These are phyloP conservation scores for Heteronetta atricapilla DNA, from an alignment of 2,113 vertebrate genomes.

Conservation along the genomic window DNA sequence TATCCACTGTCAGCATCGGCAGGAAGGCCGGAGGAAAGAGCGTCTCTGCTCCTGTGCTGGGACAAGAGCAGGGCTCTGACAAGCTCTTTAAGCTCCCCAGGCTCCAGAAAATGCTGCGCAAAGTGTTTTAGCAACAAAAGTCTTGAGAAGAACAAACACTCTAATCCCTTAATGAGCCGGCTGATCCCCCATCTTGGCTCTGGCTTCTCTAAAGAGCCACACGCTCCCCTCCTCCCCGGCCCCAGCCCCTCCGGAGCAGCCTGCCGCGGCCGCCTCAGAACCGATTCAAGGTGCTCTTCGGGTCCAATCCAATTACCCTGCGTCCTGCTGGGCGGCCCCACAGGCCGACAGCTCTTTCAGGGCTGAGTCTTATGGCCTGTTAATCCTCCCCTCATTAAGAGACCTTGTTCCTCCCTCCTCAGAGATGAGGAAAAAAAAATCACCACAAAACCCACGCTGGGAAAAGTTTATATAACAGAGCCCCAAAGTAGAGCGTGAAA, in stretches of 20 bases:
- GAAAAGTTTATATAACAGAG: conserved; percentile 82
- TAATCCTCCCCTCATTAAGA: conserved; percentile 88
- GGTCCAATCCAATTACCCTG: conserved; percentile 91
- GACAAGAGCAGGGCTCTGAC: conserved; percentile 79
- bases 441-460: conserved; percentile 38
- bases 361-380: conserved; percentile 72
- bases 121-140: conserved; percentile 91
- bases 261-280: conserved; percentile 78
- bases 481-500: conserved; percentile 75
- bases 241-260: conserved; percentile 73
- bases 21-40: neutral
- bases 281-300: conserved; percentile 84
- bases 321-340: conserved; percentile 86
- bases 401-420: conserved; percentile 80
- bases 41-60: neutral
- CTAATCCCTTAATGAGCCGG: conserved; percentile 94
- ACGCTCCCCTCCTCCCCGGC: conserved; percentile 58
- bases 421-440: conserved; percentile 42
- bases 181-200: conserved; percentile 88
- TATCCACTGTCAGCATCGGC: neutral
- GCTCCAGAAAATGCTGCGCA: conserved; percentile 88
- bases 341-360: conserved; percentile 89
- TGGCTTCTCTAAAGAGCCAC: conserved; percentile 77
- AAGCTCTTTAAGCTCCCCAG: conserved; percentile 82
- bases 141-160: conserved; percentile 88